Evolutionary conservation across 2,888 invertebrate genomes (phyloP), one percentile per base, ranked within the genome.

Genomic region (Anaspis maculata): DNA sequence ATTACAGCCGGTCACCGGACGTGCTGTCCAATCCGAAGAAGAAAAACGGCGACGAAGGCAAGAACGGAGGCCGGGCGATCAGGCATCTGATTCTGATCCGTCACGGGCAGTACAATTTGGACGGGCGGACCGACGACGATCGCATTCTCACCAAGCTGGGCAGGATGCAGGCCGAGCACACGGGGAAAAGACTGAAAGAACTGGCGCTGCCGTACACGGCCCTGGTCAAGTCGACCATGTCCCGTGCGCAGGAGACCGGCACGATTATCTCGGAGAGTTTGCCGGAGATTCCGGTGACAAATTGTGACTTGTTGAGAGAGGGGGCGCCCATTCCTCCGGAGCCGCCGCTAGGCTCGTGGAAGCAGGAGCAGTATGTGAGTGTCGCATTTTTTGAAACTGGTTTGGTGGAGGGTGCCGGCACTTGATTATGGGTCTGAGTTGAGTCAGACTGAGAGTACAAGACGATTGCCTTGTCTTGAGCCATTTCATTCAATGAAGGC

Each of bases 321-420:
- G 98, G 98, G 1, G 88, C 92, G 0, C 97, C 97, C 0, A 80
- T 92, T 46, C 85, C 88, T 0, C 95, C 96, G 0, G 95, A 96
- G 54, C 97, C 97, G 0, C 86, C 90, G 0, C 72, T 85, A 0
- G 82, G 85, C 0, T 37, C 31, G 13, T 96, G 94, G 92, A 79
- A 73, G 54, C 89, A 94, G 0, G 89, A 90, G 55, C 67, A 71
- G 52, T 71, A 77, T 66, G 88, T 87, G 69, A 68, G 70, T 59
- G 4, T 19, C 19, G 19, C 19, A 5, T 6, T 19, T 9, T 19
- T 19, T n/a, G n/a, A n/a, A n/a, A n/a, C n/a, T n/a, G n/a, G n/a
- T n/a, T n/a, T n/a, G n/a, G n/a, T n/a, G n/a, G n/a, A n/a, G n/a
- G n/a, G n/a, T n/a, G n/a, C n/a, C n/a, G n/a, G n/a, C n/a, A n/a